Evolutionary conservation across 2,113 vertebrate genomes (phyloP).

Genomic region (Struthio camelus): DNA sequence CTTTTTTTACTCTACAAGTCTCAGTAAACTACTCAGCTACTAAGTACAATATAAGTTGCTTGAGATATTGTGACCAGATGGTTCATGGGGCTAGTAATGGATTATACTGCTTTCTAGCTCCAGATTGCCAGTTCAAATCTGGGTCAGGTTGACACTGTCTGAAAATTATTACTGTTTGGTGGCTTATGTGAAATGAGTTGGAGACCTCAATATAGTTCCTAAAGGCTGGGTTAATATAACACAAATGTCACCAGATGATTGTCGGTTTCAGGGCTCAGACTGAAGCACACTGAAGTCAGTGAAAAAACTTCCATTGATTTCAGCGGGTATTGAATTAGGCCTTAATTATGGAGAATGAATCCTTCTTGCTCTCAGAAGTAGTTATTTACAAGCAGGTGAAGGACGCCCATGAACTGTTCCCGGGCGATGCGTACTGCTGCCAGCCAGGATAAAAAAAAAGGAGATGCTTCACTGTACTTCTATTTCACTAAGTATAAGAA

Average conservation of each 20-base stretch:
- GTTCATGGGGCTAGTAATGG: conserved; percentile 46
- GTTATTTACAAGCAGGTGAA: conserved; percentile 25
- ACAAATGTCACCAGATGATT: conserved; percentile 57
- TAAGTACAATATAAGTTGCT: conserved; percentile 23
- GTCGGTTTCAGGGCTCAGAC: conserved; percentile 6
- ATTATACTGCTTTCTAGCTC: conserved; percentile 47
- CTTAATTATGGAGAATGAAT: conserved; percentile 49
- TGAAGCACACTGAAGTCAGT: conserved; percentile 1
- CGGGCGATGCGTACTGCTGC: neutral
- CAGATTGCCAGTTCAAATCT: conserved; percentile 71
- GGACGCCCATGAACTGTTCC: neutral
- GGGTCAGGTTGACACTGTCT: conserved; percentile 64
- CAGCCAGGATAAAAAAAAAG: neutral
- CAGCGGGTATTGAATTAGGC: neutral
- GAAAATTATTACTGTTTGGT: conserved; percentile 66
- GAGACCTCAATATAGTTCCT: conserved; percentile 58
- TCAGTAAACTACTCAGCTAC: neutral
- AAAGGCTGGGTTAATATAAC: conserved; percentile 57
- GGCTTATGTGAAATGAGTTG: conserved; percentile 62
- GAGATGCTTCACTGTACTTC: neutral
- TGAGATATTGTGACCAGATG: conserved; percentile 53
- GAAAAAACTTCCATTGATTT: conserved; percentile 52
- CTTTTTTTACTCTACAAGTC: neutral
- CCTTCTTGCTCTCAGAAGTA: neutral
- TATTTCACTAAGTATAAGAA: neutral